phyloP scores from a whole-genome alignment of 2,797 vertebrate genomes.

The Rhodeus uyekii region DNA sequence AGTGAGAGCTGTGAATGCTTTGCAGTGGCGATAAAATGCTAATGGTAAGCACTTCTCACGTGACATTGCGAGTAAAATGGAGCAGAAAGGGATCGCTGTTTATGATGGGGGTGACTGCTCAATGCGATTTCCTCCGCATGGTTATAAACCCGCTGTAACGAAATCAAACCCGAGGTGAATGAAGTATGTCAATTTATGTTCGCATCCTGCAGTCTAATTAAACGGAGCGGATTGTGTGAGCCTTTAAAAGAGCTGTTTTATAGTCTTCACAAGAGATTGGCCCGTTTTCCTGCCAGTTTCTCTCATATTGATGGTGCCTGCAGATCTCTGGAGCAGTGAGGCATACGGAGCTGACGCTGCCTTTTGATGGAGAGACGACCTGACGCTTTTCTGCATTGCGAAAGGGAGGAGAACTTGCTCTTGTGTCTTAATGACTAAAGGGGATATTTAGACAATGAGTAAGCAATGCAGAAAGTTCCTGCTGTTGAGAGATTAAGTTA shows the following conservation, averaged over 20 bases:
- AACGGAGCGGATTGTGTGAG: background rate
- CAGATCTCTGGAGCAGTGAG: constrained; percentile 27
- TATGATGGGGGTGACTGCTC: background rate
- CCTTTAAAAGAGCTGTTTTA: background rate
- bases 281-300: constrained; percentile 40
- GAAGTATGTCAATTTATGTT: constrained; percentile 4
- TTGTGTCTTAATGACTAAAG: background rate
- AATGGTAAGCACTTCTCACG: constrained; percentile 71
- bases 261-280: constrained; percentile 42
- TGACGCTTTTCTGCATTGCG: constrained; percentile 14
- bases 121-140: background rate
- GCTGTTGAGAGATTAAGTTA: background rate
- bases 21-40: constrained; percentile 73
- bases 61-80: constrained; percentile 39
- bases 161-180: background rate
- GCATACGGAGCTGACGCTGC: constrained; percentile 33
- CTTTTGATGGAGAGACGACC: constrained; percentile 26
- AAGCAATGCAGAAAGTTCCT: background rate
- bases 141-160: background rate
- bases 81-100: background rate
- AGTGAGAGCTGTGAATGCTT: constrained; percentile 64
- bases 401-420: background rate
- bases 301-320: constrained; percentile 43
- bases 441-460: background rate
- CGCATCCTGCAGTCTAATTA: background rate